Base-by-base conservation (phyloP, 1,140 invertebrate species). In the Papilio glaucus region DNA sequence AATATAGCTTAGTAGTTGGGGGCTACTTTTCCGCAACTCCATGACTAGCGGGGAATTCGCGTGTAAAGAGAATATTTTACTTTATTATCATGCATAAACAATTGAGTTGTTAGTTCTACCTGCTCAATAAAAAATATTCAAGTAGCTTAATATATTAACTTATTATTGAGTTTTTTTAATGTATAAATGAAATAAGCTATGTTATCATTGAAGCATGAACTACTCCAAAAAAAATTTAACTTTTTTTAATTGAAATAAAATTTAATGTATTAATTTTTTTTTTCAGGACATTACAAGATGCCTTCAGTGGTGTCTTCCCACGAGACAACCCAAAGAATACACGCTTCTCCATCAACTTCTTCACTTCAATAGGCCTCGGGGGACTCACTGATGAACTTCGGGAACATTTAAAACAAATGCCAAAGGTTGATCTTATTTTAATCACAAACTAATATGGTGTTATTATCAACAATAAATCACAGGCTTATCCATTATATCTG, bases 341-440 rank as follows among this genome's bases (percentile, higher is more conserved):
- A 0, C 94, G 99, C 84, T 99, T 99, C 94, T 97, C 99, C 0
- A 99, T 99, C 60, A 99, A 99, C 86, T 99, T 99, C 92, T 99
- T 99, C 87, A 99, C 99, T 0, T 98, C 98, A 0, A 99, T 99
- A 90, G 99, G 99, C 80, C 94, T 99, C 18, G 99, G 99, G 71
- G 98, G 98, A 0, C 92, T 99, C 0, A 99, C 99, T 0, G 98
- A 99, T 94, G 98, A 98, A 83, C 92, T 99, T 13, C 92, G 98
- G 71, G 97, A 98, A 84, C 98, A 98, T 94, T 93, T 99, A 41
- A 98, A 98, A 87, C 95, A 95, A 82, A 95, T 96, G 80, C 96
- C 97, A 1, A 98, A 97, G 93, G 92, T 92, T 80, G 63, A 89
- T 82, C 45, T 71, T 0, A 5, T 24, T 24, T 12, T 45, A 53